These are phyloP conservation scores for Muscicapa comitata DNA, from an alignment of 2,797 vertebrate genomes.

Conservation along the genomic window DNA sequence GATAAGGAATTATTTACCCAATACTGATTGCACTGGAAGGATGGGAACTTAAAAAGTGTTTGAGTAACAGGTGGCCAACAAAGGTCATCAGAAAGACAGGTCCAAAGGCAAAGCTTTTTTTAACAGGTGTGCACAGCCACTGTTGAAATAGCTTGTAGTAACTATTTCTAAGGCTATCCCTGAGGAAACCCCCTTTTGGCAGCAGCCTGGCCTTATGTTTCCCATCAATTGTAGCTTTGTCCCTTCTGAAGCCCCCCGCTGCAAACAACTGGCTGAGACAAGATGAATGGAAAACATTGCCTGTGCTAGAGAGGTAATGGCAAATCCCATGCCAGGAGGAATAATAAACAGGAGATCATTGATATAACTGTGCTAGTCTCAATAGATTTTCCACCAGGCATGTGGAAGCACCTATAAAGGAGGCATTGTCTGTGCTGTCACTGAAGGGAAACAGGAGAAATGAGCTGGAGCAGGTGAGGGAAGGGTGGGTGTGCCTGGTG, in stretches of 20 bases:
- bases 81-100: background rate
- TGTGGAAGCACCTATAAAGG: slow-evolving; percentile 17
- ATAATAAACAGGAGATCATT: slow-evolving; percentile 47
- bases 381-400: background rate
- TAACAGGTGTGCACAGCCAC: background rate
- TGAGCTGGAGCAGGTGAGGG: background rate
- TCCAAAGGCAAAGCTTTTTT: background rate
- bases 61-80: background rate
- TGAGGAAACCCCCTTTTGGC: slow-evolving; percentile 12
- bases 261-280: slow-evolving; percentile 41
- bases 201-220: slow-evolving; percentile 21
- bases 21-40: background rate
- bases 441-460: background rate
- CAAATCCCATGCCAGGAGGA: slow-evolving; percentile 42
- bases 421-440: slow-evolving; percentile 2
- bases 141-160: background rate
- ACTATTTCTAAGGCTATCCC: background rate
- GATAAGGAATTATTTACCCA: background rate
- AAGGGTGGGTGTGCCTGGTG: slow-evolving; percentile 7
- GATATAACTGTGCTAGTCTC: background rate
- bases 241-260: slow-evolving; percentile 14
- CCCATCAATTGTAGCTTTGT: slow-evolving; percentile 47
- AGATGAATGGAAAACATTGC: slow-evolving; percentile 40
- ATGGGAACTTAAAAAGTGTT: background rate
- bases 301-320: slow-evolving; percentile 9